Conservation (phyloP, 2,888 invertebrate species). For the Mesorhabditis belari region DNA sequence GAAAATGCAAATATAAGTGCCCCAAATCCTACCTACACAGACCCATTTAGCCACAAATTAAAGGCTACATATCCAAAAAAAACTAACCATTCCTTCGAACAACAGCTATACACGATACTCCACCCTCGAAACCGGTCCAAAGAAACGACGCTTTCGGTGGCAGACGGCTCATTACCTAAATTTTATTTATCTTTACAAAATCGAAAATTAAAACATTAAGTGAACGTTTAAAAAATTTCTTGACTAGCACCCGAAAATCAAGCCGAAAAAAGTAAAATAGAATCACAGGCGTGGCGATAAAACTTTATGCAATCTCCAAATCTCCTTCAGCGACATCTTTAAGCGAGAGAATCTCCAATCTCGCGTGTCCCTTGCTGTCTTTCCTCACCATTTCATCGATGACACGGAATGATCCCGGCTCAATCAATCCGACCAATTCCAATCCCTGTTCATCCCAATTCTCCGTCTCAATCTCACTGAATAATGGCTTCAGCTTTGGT, state of each 20-base stretch:
- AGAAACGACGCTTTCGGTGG: background rate
- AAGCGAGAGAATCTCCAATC: slow-evolving; percentile 78
- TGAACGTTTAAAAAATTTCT: too few relatives aligned
- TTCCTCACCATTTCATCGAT: slow-evolving; percentile 78
- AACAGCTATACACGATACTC: background rate
- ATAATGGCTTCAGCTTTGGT: slow-evolving; percentile 57
- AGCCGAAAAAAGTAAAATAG: too few relatives aligned
- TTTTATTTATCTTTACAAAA: too few relatives aligned
- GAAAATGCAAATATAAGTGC: too few relatives aligned
- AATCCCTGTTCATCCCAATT: slow-evolving; percentile 76
- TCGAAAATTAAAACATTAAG: too few relatives aligned
- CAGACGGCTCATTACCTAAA: background rate
- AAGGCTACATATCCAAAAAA: too few relatives aligned
- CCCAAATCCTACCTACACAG: too few relatives aligned
- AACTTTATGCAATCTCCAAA: slow-evolving; percentile 41
- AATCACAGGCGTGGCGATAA: too few relatives aligned
- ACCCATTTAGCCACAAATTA: too few relatives aligned
- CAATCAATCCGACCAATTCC: slow-evolving; percentile 70
- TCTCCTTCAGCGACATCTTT: slow-evolving; percentile 68
- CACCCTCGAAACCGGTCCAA: background rate
- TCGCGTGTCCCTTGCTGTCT: slow-evolving; percentile 79
- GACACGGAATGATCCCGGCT: slow-evolving; percentile 83
- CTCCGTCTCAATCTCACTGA: slow-evolving; percentile 69
- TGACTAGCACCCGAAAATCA: too few relatives aligned
- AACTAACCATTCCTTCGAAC: background rate